phyloP scores from a whole-genome alignment of 2,888 invertebrate species.

The Minunthozetes semirufus region DNA sequence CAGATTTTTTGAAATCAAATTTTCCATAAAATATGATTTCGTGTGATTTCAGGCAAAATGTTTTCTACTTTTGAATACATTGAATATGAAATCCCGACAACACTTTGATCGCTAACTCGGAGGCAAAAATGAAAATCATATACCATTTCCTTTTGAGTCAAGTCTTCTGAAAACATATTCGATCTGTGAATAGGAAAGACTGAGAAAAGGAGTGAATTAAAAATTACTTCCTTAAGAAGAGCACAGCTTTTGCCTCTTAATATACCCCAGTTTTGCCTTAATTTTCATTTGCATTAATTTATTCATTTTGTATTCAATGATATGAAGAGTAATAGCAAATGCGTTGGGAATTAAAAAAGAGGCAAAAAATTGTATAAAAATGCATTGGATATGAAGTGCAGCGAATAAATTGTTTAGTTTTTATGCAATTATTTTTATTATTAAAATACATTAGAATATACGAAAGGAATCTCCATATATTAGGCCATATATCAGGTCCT shows the following conservation, averaged over 20 bases:
- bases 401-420: background rate
- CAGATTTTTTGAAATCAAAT: too few relatives aligned
- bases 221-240: background rate
- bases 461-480: background rate
- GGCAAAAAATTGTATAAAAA: background rate
- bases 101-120: too few relatives aligned
- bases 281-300: background rate
- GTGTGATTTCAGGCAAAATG: too few relatives aligned
- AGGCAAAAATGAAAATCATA: too few relatives aligned
- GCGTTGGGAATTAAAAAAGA: background rate
- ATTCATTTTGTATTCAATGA: slow-evolving; percentile 1
- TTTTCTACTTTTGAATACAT: too few relatives aligned
- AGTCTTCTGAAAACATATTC: too few relatives aligned
- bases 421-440: slow-evolving; percentile 8
- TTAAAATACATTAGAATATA: slow-evolving; percentile 5
- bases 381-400: background rate
- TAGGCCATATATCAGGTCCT: too few relatives aligned
- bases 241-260: too few relatives aligned
- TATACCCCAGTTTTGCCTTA: background rate
- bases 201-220: background rate
- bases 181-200: too few relatives aligned
- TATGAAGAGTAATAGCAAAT: background rate
- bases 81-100: too few relatives aligned
- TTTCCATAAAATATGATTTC: too few relatives aligned
- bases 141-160: background rate